Evolutionary conservation across 2,888 invertebrate genomes (phyloP).

Genomic region (Tricholauxania praeusta): DNA sequence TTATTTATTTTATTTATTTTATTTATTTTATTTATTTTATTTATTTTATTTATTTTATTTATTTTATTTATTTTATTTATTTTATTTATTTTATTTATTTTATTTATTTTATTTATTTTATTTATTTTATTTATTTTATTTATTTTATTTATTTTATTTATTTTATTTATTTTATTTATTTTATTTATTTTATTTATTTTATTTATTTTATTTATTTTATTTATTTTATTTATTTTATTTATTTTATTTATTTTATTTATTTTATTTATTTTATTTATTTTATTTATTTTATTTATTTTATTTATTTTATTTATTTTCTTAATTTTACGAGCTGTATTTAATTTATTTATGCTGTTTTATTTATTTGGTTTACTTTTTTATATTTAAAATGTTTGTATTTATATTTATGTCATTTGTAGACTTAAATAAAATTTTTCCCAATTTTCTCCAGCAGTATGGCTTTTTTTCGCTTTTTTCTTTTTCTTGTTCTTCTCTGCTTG

Average conservation of each 20-base stretch:
- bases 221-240: constrained; percentile 19
- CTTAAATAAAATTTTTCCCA: constrained; percentile 20
- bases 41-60: neutral
- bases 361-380: constrained; percentile 17
- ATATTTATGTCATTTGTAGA: constrained; percentile 26
- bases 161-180: constrained; percentile 8
- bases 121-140: constrained; percentile 38
- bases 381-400: constrained; percentile 16
- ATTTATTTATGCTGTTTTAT: constrained; percentile 28
- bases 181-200: constrained; percentile 39
- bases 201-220: constrained; percentile 30
- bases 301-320: constrained; percentile 36
- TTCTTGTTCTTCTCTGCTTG: constrained; percentile 26
- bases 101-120: constrained; percentile 40
- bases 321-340: neutral
- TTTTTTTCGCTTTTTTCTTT: constrained; percentile 33
- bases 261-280: constrained; percentile 29
- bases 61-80: constrained; percentile 37
- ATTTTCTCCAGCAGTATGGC: constrained; percentile 34
- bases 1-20: too few relatives aligned
- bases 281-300: constrained; percentile 26
- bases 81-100: constrained; percentile 41
- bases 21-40: too few relatives aligned
- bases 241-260: constrained; percentile 18
- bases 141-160: constrained; percentile 26